Percentiles rank a stretch among this genome's conserved stretches.
Conservation (phyloP, 1,140 invertebrate genomes). For the Pseudomyrmex pallidus region DNA sequence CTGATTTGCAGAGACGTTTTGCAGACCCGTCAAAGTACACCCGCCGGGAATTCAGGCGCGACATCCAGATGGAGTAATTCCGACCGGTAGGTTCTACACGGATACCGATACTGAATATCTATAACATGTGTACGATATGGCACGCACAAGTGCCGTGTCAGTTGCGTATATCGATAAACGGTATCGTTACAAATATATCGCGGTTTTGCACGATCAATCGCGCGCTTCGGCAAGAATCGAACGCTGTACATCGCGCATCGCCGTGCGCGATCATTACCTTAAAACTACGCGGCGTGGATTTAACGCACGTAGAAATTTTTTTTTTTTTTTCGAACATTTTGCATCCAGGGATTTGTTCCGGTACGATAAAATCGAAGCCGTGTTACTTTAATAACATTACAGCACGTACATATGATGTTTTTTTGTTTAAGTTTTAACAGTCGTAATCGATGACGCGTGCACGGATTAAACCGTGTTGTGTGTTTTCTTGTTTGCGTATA, state of each 20-base stretch:
- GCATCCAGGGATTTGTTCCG: no score
- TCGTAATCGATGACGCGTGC: no score
- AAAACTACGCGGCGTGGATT: background rate
- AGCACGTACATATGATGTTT: background rate
- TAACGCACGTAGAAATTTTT: background rate
- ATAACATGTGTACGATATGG: background rate
- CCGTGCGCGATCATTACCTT: background rate
- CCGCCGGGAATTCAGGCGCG: constrained; percentile 46
- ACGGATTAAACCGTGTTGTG: no score
- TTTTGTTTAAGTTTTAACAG: no score
- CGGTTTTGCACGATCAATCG: constrained; percentile 6
- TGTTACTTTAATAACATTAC: background rate
- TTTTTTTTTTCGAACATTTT: constrained; percentile 5
- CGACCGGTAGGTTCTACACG: background rate
- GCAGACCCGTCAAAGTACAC: constrained; percentile 24
- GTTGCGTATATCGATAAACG: constrained; percentile 39
- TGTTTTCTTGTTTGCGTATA: background rate
- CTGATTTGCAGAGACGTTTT: constrained; percentile 17
- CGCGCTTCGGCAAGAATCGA: background rate
- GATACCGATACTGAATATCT: constrained; percentile 29
- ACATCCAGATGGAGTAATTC: constrained; percentile 54
- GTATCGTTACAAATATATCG: constrained; percentile 20
- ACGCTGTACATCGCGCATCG: background rate
- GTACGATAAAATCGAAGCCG: background rate
- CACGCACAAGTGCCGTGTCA: constrained; percentile 14